These are phyloP conservation scores for Leuctra nigra DNA, from an alignment of 2,888 invertebrate genomes.

Conservation along the genomic window DNA sequence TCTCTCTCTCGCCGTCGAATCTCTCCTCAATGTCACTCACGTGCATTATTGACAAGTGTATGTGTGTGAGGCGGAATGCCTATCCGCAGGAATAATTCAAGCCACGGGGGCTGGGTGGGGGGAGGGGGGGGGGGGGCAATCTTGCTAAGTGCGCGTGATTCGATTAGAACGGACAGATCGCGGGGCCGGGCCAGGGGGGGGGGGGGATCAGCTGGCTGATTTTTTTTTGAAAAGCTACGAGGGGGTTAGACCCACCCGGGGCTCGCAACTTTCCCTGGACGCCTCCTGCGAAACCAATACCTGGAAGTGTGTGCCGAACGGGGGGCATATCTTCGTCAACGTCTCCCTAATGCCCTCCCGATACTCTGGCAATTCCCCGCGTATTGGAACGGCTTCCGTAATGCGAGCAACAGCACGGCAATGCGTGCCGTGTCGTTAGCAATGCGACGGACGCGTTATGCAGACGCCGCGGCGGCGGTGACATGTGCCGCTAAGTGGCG, in stretches of 20 bases:
- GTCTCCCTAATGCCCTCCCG: too few species aligned
- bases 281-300: not conserved
- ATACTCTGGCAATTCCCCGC: too few species aligned
- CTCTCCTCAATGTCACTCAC: not conserved
- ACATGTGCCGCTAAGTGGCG: too few species aligned
- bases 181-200: not conserved
- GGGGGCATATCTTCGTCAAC: not conserved
- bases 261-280: not conserved
- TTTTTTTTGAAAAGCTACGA: not conserved
- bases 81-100: conserved; percentile 12
- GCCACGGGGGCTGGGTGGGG: too few species aligned
- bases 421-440: too few species aligned
- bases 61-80: not conserved
- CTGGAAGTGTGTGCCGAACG: too few species aligned
- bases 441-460: too few species aligned
- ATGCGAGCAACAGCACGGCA: too few species aligned
- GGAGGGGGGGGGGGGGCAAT: too few species aligned
- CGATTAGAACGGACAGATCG: conserved; percentile 24
- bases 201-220: not conserved
- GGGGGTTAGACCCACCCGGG: too few species aligned
- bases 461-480: too few species aligned
- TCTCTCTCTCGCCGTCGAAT: not conserved
- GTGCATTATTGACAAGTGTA: conserved; percentile 3
- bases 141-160: conserved; percentile 29
- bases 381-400: too few species aligned